phyloP scores from a whole-genome alignment of 2,113 vertebrate species.

The Atlantisia rogersi region DNA sequence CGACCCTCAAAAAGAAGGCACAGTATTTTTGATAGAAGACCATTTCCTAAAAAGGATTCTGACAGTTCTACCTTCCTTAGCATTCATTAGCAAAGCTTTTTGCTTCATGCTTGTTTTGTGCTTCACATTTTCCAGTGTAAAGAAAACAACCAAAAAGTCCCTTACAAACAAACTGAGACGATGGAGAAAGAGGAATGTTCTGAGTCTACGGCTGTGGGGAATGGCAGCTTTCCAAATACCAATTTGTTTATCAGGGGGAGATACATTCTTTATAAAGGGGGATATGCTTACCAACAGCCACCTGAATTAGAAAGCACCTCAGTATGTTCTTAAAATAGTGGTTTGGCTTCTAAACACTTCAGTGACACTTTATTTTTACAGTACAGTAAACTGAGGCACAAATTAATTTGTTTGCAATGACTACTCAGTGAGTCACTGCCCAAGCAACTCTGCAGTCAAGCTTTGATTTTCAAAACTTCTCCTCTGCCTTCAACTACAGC shows the following conservation, averaged over 20 bases:
- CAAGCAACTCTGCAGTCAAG: neutral
- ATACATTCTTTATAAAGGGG: neutral
- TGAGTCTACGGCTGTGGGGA: neutral
- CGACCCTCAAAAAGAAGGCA: neutral
- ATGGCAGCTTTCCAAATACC: neutral
- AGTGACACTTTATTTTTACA: neutral
- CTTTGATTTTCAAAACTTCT: neutral
- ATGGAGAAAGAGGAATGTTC: conserved; percentile 17
- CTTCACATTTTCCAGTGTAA: conserved; percentile 37
- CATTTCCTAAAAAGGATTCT: neutral
- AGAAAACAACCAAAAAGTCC: neutral
- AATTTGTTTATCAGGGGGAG: neutral
- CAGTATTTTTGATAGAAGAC: conserved; percentile 10
- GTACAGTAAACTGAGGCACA: conserved; percentile 40
- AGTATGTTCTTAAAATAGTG: neutral
- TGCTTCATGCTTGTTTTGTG: conserved; percentile 5
- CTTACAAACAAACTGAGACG: neutral
- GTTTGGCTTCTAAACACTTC: neutral
- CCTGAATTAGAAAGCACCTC: neutral
- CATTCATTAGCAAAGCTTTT: neutral
- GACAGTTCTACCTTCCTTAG: conserved; percentile 6
- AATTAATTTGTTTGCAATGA: neutral
- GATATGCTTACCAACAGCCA: neutral
- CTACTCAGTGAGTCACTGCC: neutral
- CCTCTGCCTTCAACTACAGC: neutral